phyloP scores from a whole-genome alignment of 2,888 invertebrate genomes.

The Andrena praecox region DNA sequence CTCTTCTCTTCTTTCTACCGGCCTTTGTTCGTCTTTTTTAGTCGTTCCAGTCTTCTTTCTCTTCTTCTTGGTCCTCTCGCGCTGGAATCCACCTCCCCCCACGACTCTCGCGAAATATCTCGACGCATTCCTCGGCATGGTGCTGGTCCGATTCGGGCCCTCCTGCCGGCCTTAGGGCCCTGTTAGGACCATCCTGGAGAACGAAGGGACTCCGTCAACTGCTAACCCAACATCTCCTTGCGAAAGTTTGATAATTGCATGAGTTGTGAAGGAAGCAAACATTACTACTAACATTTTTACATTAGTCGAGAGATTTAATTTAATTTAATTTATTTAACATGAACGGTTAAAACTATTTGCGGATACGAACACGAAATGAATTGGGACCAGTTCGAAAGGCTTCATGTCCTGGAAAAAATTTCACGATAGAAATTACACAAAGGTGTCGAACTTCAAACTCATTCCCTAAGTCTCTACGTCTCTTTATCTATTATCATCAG shows the following conservation, averaged over 20 bases:
- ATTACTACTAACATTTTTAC: background rate
- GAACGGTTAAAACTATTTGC: too few species aligned
- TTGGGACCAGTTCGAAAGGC: too few species aligned
- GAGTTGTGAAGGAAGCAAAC: too few species aligned
- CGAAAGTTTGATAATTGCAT: background rate
- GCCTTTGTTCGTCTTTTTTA: constrained; percentile 57
- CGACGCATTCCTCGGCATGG: constrained; percentile 74
- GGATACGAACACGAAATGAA: too few species aligned
- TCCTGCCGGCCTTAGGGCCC: constrained; percentile 60
- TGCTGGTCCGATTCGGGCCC: constrained; percentile 63
- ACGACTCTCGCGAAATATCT: constrained; percentile 73
- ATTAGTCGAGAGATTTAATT: background rate
- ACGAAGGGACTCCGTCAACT: background rate
- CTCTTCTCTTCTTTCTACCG: constrained; percentile 41
- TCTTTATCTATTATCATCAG: too few species aligned
- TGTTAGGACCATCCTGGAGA: constrained; percentile 46
- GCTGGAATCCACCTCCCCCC: constrained; percentile 62
- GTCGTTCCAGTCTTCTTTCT: constrained; percentile 49
- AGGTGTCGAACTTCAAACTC: too few species aligned
- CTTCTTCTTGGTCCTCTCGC: constrained; percentile 58
- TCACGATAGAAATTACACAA: too few species aligned
- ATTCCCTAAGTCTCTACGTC: too few species aligned
- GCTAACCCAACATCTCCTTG: background rate
- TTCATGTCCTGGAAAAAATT: too few species aligned
- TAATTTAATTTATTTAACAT: too few species aligned